These are phyloP conservation scores for Neocrepidodera transversa DNA, from an alignment of 2,888 invertebrate species.

Conservation along the genomic window DNA sequence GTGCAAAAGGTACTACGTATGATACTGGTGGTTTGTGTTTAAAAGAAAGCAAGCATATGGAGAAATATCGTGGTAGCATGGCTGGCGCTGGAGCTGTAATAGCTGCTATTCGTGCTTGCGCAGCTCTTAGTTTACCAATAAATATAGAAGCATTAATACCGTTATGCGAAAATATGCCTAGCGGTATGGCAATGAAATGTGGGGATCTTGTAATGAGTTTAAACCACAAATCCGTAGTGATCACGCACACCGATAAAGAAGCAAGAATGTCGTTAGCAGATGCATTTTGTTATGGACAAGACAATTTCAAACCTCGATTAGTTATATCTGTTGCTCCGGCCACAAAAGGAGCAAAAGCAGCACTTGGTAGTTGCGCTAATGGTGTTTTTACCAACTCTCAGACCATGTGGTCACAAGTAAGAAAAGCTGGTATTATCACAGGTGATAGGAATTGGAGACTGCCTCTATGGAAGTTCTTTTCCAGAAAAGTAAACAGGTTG, in stretches of 20 bases:
- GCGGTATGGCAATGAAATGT: constrained; percentile 68
- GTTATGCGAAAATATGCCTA: constrained; percentile 63
- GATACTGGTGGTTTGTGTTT: constrained; percentile 61
- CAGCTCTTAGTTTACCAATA: constrained; percentile 64
- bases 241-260: constrained; percentile 69
- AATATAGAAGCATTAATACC: constrained; percentile 62
- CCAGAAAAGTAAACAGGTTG: constrained; percentile 59
- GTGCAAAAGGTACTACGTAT: constrained; percentile 72
- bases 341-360: constrained; percentile 65
- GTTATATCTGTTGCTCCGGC: constrained; percentile 76
- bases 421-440: constrained; percentile 63
- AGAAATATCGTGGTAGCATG: constrained; percentile 65
- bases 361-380: constrained; percentile 64
- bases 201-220: constrained; percentile 60
- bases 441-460: constrained; percentile 71
- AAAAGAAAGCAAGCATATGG: constrained; percentile 57
- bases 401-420: constrained; percentile 62
- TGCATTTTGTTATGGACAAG: constrained; percentile 59
- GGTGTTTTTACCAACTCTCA: constrained; percentile 66
- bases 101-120: constrained; percentile 63
- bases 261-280: constrained; percentile 57
- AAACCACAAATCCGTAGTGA: constrained; percentile 69
- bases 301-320: constrained; percentile 65
- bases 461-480: constrained; percentile 67
- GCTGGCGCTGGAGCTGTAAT: constrained; percentile 69